Conservation (phyloP, 2,113 vertebrate genomes). For the Anhinga anhinga region DNA sequence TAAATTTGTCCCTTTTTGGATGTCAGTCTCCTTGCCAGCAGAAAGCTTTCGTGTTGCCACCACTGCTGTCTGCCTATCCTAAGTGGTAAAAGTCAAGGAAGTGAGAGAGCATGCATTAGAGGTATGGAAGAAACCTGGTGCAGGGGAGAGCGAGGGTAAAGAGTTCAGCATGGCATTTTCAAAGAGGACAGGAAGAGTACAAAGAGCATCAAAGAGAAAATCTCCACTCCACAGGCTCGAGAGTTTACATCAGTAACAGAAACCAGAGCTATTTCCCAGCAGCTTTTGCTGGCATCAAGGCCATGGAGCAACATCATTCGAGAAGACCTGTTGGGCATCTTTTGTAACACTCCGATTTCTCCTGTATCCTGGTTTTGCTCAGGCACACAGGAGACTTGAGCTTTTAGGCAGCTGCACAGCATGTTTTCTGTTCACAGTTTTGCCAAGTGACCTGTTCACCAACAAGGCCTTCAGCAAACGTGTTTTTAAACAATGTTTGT, state of each 20-base stretch:
- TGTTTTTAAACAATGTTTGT: conserved; percentile 39
- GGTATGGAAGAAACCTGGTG: not conserved
- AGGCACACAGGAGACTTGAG: not conserved
- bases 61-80: not conserved
- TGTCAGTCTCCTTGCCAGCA: not conserved
- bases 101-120: not conserved
- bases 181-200: not conserved
- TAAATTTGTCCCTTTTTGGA: not conserved
- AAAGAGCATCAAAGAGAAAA: not conserved
- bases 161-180: not conserved
- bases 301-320: not conserved
- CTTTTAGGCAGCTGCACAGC: not conserved
- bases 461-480: conserved; percentile 39
- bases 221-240: not conserved
- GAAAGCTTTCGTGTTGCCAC: not conserved
- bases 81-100: not conserved
- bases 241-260: not conserved
- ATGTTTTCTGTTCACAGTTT: not conserved
- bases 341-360: not conserved
- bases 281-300: not conserved
- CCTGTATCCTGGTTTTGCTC: not conserved
- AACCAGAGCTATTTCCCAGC: not conserved
- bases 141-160: not conserved
- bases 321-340: not conserved
- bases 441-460: conserved; percentile 52